These are phyloP conservation scores for Poliocrania exsul DNA, from an alignment of 2,797 vertebrate species.

Conservation along the genomic window DNA sequence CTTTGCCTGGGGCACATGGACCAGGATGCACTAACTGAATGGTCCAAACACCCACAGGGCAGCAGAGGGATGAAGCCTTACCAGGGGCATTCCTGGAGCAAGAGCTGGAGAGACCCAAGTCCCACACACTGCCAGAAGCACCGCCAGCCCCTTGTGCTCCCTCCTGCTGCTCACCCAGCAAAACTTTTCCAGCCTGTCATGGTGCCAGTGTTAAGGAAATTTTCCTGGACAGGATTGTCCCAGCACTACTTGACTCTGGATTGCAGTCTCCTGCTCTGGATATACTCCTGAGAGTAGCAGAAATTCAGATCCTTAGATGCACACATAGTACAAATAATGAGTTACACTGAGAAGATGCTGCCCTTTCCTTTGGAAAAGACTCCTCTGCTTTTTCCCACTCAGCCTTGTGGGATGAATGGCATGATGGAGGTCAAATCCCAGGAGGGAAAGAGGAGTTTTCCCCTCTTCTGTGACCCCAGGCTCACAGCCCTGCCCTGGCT, in stretches of 20 bases:
- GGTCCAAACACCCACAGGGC: fast-evolving
- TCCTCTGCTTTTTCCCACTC: not conserved
- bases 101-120: not conserved
- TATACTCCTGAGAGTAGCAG: not conserved
- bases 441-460: not conserved
- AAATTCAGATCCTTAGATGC: not conserved
- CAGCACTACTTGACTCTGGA: not conserved
- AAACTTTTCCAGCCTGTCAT: not conserved
- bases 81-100: not conserved
- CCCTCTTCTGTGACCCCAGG: not conserved
- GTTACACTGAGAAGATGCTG: not conserved
- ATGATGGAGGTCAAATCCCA: fast-evolving
- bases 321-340: fast-evolving
- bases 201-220: too few relatives aligned
- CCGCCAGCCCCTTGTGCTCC: not conserved
- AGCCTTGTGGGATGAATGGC: fast-evolving
- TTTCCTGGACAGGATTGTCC: not conserved
- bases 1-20: fast-evolving
- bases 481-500: fast-evolving
- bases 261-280: not conserved
- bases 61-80: not conserved
- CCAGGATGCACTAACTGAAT: fast-evolving
- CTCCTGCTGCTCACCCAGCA: not conserved
- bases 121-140: fast-evolving
- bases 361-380: not conserved